Conservation (phyloP, 2,113 vertebrate species). For the Peromyscus polionotus region DNA sequence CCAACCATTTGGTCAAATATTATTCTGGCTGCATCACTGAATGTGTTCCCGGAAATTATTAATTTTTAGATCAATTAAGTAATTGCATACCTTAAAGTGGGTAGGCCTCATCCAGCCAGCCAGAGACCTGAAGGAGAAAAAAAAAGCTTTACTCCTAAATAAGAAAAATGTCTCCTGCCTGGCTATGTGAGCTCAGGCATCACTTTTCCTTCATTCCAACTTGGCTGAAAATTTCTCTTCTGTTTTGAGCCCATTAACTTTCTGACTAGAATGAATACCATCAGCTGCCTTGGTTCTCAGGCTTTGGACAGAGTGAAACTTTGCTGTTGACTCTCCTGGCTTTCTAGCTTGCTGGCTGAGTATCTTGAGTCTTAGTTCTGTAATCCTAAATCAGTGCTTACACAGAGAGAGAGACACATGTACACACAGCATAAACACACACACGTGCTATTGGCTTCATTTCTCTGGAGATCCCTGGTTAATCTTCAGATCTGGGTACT, state of each 20-base stretch:
- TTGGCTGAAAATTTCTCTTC: neutral
- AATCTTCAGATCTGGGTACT: neutral
- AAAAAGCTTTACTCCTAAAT: neutral
- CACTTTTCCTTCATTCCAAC: neutral
- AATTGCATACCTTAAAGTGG: neutral
- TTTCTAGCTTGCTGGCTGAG: neutral
- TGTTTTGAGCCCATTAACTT: neutral
- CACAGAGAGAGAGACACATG: neutral
- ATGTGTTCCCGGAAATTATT: neutral
- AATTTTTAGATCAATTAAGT: neutral
- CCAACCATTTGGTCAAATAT: neutral
- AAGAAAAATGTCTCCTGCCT: neutral
- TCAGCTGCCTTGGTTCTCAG: neutral
- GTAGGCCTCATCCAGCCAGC: neutral
- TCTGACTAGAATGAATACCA: neutral
- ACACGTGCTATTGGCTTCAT: neutral
- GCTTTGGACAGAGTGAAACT: neutral
- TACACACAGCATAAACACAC: neutral
- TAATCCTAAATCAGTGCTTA: neutral
- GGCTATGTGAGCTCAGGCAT: neutral
- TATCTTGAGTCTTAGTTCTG: neutral
- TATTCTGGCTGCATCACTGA: neutral
- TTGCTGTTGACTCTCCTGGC: neutral
- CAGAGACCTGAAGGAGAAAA: neutral
- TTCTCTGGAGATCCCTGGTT: neutral